Conservation (phyloP, 2,888 invertebrate genomes). For the Dasysyrphus albostriatus region DNA sequence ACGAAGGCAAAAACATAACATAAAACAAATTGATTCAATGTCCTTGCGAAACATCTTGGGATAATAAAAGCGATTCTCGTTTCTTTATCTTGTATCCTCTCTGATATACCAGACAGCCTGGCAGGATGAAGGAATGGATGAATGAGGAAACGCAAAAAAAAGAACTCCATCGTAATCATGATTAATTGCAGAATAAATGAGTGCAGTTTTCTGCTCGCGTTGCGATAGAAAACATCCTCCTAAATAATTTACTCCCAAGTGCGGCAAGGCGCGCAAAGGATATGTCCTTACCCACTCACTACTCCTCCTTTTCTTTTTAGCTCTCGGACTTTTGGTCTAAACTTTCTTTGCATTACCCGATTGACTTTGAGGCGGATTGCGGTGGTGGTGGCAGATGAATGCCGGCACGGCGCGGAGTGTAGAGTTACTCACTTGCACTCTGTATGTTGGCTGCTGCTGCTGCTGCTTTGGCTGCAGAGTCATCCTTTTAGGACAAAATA, state of each 20-base stretch:
- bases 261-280: conserved; percentile 45
- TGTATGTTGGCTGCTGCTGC: conserved; percentile 30
- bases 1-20: conserved; percentile 45
- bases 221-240: conserved; percentile 70
- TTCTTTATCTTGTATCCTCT: conserved; percentile 46
- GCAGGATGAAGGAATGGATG: conserved; percentile 64
- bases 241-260: conserved; percentile 80
- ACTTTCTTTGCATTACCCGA: conserved; percentile 65
- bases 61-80: conserved; percentile 27
- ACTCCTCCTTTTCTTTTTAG: not conserved
- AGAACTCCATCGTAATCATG: conserved; percentile 81
- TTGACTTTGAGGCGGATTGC: conserved; percentile 69
- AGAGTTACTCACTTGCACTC: conserved; percentile 68
- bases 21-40: conserved; percentile 77
- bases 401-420: conserved; percentile 35
- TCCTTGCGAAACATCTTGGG: conserved; percentile 66
- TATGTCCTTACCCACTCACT: conserved; percentile 29
- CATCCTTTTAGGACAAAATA: conserved; percentile 67
- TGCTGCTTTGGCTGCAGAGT: conserved; percentile 21
- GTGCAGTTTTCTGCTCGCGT: conserved; percentile 77
- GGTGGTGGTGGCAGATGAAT: conserved; percentile 63
- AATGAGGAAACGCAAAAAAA: conserved; percentile 61
- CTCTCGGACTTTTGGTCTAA: conserved; percentile 59
- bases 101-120: conserved; percentile 70
- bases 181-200: conserved; percentile 83